Evolutionary conservation across 2,888 invertebrate species (phyloP), one percentile per base, ranked within the genome.

Genomic region (Ernsta delagoae): DNA sequence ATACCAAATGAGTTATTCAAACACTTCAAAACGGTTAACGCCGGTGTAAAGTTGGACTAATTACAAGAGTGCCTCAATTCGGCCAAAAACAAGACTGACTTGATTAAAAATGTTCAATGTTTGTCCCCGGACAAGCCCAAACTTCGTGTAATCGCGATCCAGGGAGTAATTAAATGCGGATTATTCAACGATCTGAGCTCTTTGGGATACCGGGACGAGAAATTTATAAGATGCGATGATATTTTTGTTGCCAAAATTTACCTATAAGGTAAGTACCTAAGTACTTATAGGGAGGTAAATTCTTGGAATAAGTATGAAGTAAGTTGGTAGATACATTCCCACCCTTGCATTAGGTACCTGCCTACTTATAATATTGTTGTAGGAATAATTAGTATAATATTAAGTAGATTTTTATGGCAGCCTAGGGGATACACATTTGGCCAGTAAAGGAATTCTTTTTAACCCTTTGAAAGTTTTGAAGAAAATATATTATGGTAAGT

Each of bases 31-130:
- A 59, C 39, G 48, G 36, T 59, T 50, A 59, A 65, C 41, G 41
- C 41, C 41, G 31, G 31, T 65, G 59, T 65, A 66, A 34, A 34
- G 24, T 12, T 43, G 31, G 34, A 54, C 60, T 66, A 66, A 65
- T 66, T 60, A 54, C 59, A 50, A 39, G 63, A 48, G 45, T 43
- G 45, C 54, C 53, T 54, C 53, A 54, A 50, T 45, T 43, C 34
- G 39, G 60, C 6, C 12, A 48, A 31, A 31, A 24, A 54, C 57
- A 62, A 48, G 60, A 12, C 36, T 59, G 70, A 69, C 71, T 74
- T 77, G 77, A 79, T 79, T 85, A 81, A 83, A 84, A 84, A 82
- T 79, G 79, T 81, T 80, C 74, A 71, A 70, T 79, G 82, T 81
- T 83, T 80, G 80, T 72, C 63, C 71, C 71, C 11, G 11, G 43